phyloP scores from a whole-genome alignment of 2,888 invertebrate genomes.

The Nemotelus nigrinus region DNA sequence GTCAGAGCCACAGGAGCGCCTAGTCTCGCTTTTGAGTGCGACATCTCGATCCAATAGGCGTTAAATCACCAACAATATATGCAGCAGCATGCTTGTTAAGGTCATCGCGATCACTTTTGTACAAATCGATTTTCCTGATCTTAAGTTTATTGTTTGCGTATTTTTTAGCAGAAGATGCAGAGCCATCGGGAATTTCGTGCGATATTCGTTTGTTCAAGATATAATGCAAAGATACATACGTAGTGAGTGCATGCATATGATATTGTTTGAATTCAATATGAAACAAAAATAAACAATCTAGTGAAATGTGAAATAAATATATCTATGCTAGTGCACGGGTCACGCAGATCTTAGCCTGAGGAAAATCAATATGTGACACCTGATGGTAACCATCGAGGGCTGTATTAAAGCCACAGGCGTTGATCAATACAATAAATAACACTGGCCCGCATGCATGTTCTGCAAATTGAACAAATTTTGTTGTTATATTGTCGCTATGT shows the following conservation, averaged over 20 bases:
- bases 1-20: conserved; percentile 21
- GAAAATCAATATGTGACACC: background rate
- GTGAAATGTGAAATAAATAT: too few relatives aligned
- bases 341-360: background rate
- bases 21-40: conserved; percentile 1
- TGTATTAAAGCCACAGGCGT: background rate
- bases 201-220: too few relatives aligned
- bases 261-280: too few relatives aligned
- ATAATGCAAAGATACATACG: too few relatives aligned
- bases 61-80: conserved; percentile 30
- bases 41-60: conserved; percentile 35
- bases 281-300: too few relatives aligned
- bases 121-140: conserved; percentile 41
- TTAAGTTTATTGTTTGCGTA: conserved; percentile 11
- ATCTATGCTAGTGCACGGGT: background rate
- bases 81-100: conserved; percentile 27
- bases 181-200: too few relatives aligned
- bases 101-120: conserved; percentile 42
- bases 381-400: background rate
- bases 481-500: too few relatives aligned
- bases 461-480: background rate
- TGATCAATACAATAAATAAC: conserved; percentile 13
- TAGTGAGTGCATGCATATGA: too few relatives aligned
- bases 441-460: background rate
- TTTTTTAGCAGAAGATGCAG: too few relatives aligned